Evolutionary conservation across 2,888 invertebrate species (phyloP), one percentile per base, ranked within the genome.

Genomic region (Stegophylla sp.): DNA sequence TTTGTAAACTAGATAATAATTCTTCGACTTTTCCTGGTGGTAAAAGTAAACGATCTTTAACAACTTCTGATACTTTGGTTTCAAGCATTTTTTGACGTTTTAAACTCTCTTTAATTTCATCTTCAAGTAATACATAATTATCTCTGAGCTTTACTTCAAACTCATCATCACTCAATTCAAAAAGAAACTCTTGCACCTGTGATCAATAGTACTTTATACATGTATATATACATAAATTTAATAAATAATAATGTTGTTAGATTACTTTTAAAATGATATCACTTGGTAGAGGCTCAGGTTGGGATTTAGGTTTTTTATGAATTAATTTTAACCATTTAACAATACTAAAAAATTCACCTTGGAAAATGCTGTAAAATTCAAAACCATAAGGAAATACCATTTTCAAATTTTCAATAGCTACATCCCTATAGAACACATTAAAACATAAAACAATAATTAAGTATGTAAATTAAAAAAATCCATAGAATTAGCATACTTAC

Each of bases 111-210:
- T 94, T 92, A 85, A 95, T 96, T 86, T 99, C 98, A 85, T 99
- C 98, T 85, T 96, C 95, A 67, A 97, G 87, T 0, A 98, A 88
- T 86, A 97, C 97, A 86, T 96, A 98, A 86, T 98, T 98, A 85
- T 98, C 97, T 0, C 97, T 91, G 10, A 99, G 88, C 85, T 95
- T 95, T 3, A 98, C 96, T 88, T 99, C 99, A 86, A 99, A 98
- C 0, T 98, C 98, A 90, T 99, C 98, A 86, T 99, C 99, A 84
- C 94, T 94, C 88, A 99, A 92, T 88, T 98, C 97, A 84, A 99
- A 91, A 1, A 93, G 86, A 85, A 96, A 92, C 85, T 94, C 93
- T 87, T 96, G 93, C 28, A 95, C 91, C 93, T 94, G 85, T 69
- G 26, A 66, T 56, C 23, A 17, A 53, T 26, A 53, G 2, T 20